Conservation (phyloP, 2,113 vertebrate genomes). For the Varanus komodoensis region DNA sequence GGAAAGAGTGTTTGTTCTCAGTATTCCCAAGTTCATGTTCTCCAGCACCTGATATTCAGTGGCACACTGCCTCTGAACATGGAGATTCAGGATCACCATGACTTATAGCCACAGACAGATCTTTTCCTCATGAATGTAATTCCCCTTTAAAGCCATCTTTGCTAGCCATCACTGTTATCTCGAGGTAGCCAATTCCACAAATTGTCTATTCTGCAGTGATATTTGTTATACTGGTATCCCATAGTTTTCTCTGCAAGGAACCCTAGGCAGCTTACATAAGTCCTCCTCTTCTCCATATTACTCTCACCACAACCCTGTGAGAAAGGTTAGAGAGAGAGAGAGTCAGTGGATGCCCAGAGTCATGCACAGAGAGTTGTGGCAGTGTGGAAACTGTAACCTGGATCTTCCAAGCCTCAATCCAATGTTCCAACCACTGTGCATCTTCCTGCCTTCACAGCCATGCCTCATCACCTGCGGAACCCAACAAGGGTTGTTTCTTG, state of each 20-base stretch:
- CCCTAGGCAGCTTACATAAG: no score
- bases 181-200: background rate
- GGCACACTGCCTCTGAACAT: background rate
- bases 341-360: no score
- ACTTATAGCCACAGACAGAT: background rate
- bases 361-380: no score
- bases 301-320: no score
- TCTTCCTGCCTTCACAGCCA: background rate
- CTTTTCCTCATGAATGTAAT: background rate
- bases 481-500: background rate
- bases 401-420: no score
- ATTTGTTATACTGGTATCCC: no score
- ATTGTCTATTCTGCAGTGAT: background rate
- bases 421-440: background rate
- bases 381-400: no score
- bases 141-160: background rate
- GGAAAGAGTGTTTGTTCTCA: background rate
- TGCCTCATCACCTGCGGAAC: background rate
- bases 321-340: no score
- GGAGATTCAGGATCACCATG: background rate
- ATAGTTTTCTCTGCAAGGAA: no score
- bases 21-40: background rate
- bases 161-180: background rate
- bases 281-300: no score
- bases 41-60: background rate